Base-by-base conservation (phyloP, 1,140 invertebrate species). In the Procambarus clarkii region DNA sequence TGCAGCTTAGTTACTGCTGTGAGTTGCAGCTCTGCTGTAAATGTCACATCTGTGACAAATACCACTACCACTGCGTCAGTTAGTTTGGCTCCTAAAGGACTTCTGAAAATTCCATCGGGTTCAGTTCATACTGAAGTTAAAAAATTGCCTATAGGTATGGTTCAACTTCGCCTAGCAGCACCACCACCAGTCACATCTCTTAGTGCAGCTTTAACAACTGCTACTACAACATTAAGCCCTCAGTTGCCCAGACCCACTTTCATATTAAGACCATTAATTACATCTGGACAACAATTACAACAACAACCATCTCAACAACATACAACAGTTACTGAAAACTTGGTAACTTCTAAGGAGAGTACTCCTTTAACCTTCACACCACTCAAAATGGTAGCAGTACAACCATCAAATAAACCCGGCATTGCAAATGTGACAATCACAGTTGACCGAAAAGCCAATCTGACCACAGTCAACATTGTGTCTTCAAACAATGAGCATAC, bases 401-500 rank as follows among this genome's bases (percentile, higher is more conserved):
- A 88, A 34, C 58, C 88, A 84, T 64, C 45, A 80, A 71, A 69
- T 71, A 92, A 82, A 74, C 90, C 83, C 34, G 92, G 92, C 5
- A 85, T 69, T 60, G 92, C 92, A 45, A 93, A 93, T 86, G 87
- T 93, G 34, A 92, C 84, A 15, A 93, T 93, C 48, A 88, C 92
- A 45, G 92, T 93, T 77, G 92, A 93, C 46, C 86, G 90, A 45
- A 92, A 92, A 24, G 90, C 87, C 60, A 92, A 93, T 89, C 80
- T 85, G 48, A 93, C 92, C 13, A 90, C 89, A 34, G 87, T 93
- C n/a, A 84, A 82, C 46, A 87, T 93, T 46, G 91, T 92, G 21
- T 93, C 92, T 60, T 93, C 92, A 34, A 93, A 93, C 86, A 86
- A 90, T 50, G 90, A 93, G 71, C 86, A 92, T 54, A 93, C 92